Evolutionary conservation across 2,888 invertebrate genomes (phyloP), one percentile per base, ranked within the genome.

Genomic region (Caprella mutica): DNA sequence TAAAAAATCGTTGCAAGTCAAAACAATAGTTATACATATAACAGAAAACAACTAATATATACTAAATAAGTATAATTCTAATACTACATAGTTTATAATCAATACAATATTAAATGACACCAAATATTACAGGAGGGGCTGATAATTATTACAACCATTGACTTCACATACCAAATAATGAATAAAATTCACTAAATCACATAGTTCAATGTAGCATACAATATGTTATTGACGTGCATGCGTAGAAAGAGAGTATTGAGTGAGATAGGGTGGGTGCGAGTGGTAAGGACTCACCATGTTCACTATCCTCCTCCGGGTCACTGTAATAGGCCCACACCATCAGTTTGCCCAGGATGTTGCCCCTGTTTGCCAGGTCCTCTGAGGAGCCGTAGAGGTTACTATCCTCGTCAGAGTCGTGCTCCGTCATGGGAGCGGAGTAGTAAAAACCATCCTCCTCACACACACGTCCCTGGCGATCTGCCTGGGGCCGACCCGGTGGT

Each of bases 261-360:
- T n/a, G 44, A 24, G 29, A 50, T 24, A 21, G 50, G 4, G 24
- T 19, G 27, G 19, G 27, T 14, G 24, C 12, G n/a, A 29, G 17
- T 9, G 52, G 23, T 24, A 29, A 23, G 23, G 52, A 52, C n/a
- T 48, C 48, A 26, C 29, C 27, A 35, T 55, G 46, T n/a, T 35
- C 46, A 24, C 19, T 19, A 44, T 58, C 44, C 24, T 42, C 59
- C 42, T 61, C 61, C 19, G 55, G 44, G 54, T 56, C 46, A 24
- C 42, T 61, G 59, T 62, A 62, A 56, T 62, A 62, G 5, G 59
- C 62, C 59, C 62, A 59, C 21, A 62, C 62, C 62, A 62, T 62
- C 8, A 62, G 56, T 38, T 59, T 62, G 52, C 59, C 62, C 26
- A 62, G 51, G 39, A 62, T 59, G 56, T 53, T 55, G 12, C 55